Evolutionary conservation across 2,797 vertebrate genomes (phyloP).

Genomic region (Alcedo quadribrachys): DNA sequence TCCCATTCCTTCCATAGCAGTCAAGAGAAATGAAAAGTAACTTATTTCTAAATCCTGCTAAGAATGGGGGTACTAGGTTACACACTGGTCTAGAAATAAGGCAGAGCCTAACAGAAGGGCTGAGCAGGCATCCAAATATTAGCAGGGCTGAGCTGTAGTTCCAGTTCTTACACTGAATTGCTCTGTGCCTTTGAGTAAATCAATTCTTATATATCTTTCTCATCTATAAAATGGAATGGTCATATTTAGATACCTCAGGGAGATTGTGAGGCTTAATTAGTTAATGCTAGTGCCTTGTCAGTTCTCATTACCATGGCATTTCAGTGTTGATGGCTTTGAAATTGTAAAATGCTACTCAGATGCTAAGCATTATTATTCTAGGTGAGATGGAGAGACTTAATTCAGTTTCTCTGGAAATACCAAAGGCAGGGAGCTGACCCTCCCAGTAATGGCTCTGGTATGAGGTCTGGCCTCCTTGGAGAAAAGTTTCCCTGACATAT

Average conservation of each 20-base stretch:
- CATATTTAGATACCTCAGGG: neutral
- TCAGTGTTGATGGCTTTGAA: conserved; percentile 31
- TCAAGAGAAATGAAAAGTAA: neutral
- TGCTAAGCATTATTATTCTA: neutral
- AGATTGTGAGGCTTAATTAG: neutral
- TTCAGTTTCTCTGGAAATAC: neutral
- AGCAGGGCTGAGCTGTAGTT: neutral
- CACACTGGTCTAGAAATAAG: accelerated
- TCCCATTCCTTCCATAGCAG: neutral
- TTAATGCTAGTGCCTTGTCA: conserved; percentile 31
- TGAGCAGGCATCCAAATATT: neutral
- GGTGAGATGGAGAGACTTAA: neutral
- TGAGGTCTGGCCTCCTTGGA: neutral
- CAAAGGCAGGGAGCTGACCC: neutral
- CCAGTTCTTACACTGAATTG: neutral
- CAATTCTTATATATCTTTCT: neutral
- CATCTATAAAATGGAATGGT: neutral
- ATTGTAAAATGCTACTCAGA: conserved; percentile 12
- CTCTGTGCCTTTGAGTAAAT: neutral
- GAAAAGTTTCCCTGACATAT: neutral
- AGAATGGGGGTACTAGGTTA: neutral
- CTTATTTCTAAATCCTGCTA: neutral
- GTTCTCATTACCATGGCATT: conserved; percentile 17
- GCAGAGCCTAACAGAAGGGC: neutral
- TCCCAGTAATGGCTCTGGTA: neutral